Evolutionary conservation across 2,888 invertebrate species (phyloP), one percentile per base, ranked within the genome.

Genomic region (Limnephilus marmoratus): DNA sequence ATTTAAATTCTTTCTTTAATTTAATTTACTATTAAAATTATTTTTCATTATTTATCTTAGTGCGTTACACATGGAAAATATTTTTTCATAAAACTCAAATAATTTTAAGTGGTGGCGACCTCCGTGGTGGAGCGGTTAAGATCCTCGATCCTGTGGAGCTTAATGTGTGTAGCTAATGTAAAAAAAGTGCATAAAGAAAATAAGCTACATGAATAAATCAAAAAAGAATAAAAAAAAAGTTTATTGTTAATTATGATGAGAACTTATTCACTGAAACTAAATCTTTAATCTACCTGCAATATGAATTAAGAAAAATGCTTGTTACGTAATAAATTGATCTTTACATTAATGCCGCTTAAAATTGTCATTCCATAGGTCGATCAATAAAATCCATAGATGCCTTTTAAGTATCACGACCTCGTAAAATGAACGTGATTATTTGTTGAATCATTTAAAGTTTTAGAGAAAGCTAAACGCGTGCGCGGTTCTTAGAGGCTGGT

Each of bases 321-420:
- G 24, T 68, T 7, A 11, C n/a, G 68, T 18, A 18, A 18, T 68
- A 68, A 18, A 68, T 15, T 15, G 2, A 49, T 13, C 15, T 13
- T 49, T 49, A 49, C 7, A 53, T 68, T 4, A 68, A 68, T 68
- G n/a, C 68, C 2, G 68, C 68, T 24, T 68, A 24, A 68, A 68
- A 24, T 24, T 68, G n/a, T 24, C 9, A 68, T n/a, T 9, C 53
- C 4, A 5, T 68, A 68, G 68, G 68, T 68, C 24, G 24, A 68
- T 24, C 24, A 68, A 24, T 68, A n/a, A 68, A 68, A 18, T 68
- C 7, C 24, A 68, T 24, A 68, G n/a, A 68, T 31, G 13, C 37
- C 45, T 18, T 86, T 86, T 86, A 29, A 24, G 11, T 86, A 45
- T 45, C 49, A 86, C n/a, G 86, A 86, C 45, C n/a, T 86, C 86